Percentiles rank a stretch among this genome's conserved stretches.
Conservation (phyloP, 2,113 vertebrate genomes). For the Piliocolobus tephrosceles region DNA sequence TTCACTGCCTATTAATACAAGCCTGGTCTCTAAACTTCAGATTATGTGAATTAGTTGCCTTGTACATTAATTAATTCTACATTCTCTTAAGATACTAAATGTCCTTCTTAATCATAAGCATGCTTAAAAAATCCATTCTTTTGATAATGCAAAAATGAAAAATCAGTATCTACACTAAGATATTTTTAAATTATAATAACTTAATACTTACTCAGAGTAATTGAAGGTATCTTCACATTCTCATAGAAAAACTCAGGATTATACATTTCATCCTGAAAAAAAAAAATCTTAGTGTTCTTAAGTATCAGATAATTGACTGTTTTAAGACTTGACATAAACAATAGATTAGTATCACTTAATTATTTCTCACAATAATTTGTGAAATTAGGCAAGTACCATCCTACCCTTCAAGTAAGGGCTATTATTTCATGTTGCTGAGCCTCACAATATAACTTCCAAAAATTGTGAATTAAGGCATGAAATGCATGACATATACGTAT, state of each 20-base stretch:
- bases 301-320: neutral
- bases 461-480: neutral
- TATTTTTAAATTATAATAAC: slow-evolving; percentile 31
- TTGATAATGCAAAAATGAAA: slow-evolving; percentile 33
- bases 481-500: neutral
- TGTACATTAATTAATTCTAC: neutral
- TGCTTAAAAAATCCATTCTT: neutral
- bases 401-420: neutral
- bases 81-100: neutral
- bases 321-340: neutral
- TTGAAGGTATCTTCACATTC: slow-evolving; percentile 83
- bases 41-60: neutral
- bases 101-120: neutral
- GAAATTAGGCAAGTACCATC: neutral
- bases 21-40: neutral
- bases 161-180: neutral
- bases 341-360: neutral
- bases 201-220: slow-evolving; percentile 89
- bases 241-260: slow-evolving; percentile 89
- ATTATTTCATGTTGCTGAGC: neutral
- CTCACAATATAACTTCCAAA: neutral
- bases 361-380: neutral
- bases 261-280: slow-evolving; percentile 87
- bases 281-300: neutral
- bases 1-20: neutral